These are phyloP conservation scores for Zaprionus kolodkinae DNA, from an alignment of 1,140 invertebrate genomes.

Conservation along the genomic window DNA sequence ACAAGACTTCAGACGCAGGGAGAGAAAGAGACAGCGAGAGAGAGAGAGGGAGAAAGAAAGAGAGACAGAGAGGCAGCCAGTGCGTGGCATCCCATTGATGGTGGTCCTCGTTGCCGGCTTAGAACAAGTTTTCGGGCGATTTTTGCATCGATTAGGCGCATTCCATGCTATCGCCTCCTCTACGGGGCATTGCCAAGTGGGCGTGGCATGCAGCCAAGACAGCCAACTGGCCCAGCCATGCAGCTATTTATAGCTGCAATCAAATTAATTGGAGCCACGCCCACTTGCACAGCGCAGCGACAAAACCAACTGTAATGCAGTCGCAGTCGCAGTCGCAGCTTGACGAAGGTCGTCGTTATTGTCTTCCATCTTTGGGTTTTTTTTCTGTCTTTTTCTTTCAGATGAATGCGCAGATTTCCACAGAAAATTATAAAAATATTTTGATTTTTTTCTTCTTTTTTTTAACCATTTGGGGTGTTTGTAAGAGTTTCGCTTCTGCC, in stretches of 20 bases:
- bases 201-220: slow-evolving; percentile 51
- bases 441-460: slow-evolving; percentile 11
- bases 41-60: neutral
- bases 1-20: slow-evolving; percentile 43
- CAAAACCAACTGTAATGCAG: slow-evolving; percentile 75
- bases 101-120: slow-evolving; percentile 41
- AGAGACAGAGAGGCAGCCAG: neutral
- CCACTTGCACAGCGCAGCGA: slow-evolving; percentile 54
- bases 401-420: slow-evolving; percentile 80
- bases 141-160: slow-evolving; percentile 77
- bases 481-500: slow-evolving; percentile 44
- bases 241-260: slow-evolving; percentile 78
- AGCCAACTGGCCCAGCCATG: slow-evolving; percentile 29
- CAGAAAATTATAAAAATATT: slow-evolving; percentile 65
- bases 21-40: neutral
- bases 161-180: slow-evolving; percentile 61
- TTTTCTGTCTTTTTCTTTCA: slow-evolving; percentile 51
- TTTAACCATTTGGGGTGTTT: slow-evolving; percentile 7
- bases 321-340: slow-evolving; percentile 13
- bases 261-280: slow-evolving; percentile 78
- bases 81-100: slow-evolving; percentile 28
- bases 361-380: slow-evolving; percentile 34
- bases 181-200: slow-evolving; percentile 33
- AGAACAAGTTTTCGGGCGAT: slow-evolving; percentile 74
- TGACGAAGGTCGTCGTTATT: slow-evolving; percentile 42